These are phyloP conservation scores for Cephonodes hylas DNA, from an alignment of 2,888 invertebrate genomes.

Conservation along the genomic window DNA sequence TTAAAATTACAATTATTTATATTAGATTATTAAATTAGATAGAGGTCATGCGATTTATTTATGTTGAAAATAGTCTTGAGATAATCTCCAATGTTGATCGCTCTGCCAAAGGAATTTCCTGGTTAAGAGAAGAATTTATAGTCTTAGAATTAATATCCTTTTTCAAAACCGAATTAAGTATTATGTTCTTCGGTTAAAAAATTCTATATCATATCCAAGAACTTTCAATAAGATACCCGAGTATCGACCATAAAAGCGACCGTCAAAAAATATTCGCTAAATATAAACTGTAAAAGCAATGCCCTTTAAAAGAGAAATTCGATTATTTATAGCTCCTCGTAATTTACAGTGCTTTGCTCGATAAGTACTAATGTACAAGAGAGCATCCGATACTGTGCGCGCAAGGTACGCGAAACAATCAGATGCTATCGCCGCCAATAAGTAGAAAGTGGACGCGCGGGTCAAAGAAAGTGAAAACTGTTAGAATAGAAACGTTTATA, in stretches of 20 bases:
- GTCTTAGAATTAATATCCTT: too few species aligned
- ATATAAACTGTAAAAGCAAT: background rate
- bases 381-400: background rate
- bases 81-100: too few species aligned
- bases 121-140: too few species aligned
- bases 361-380: background rate
- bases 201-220: background rate
- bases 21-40: too few species aligned
- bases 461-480: constrained; percentile 42
- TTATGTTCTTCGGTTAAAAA: background rate
- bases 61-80: too few species aligned
- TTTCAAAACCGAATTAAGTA: too few species aligned
- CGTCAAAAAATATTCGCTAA: background rate
- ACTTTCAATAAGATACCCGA: too few species aligned
- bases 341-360: background rate
- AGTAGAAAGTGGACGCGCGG: constrained; percentile 36
- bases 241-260: background rate
- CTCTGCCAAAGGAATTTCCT: too few species aligned
- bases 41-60: too few species aligned
- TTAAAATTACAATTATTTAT: too few species aligned
- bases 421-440: background rate
- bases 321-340: background rate
- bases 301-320: constrained; percentile 8
- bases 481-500: constrained; percentile 23
- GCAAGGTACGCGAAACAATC: background rate